phyloP scores from a whole-genome alignment of 2,113 vertebrate genomes.

The Microcebus tavaratra region DNA sequence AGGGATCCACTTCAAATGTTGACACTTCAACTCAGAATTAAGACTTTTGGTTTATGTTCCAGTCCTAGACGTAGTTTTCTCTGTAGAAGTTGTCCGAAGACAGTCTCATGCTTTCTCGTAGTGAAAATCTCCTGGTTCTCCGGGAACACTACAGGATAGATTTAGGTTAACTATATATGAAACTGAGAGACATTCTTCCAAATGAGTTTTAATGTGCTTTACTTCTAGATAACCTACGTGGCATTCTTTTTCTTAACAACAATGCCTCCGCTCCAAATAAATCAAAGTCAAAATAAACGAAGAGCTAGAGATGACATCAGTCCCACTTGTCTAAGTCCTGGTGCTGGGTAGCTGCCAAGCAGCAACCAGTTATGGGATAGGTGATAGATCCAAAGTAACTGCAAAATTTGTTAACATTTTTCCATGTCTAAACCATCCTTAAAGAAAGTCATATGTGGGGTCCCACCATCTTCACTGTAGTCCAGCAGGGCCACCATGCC shows the following conservation, averaged over 20 bases:
- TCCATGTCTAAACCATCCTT: not conserved
- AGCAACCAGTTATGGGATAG: constrained; percentile 79
- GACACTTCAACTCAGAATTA: not conserved
- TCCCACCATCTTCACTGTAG: not conserved
- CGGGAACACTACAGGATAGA: constrained; percentile 13
- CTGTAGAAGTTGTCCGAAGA: not conserved
- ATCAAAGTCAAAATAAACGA: constrained; percentile 82
- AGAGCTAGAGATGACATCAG: constrained; percentile 60
- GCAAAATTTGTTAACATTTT: not conserved
- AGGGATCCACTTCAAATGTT: not conserved
- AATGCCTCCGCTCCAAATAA: constrained; percentile 82
- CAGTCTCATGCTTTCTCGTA: not conserved
- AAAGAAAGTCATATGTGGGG: not conserved
- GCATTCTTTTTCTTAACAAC: constrained; percentile 78
- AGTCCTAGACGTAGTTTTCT: not conserved
- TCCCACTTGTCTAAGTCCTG: constrained; percentile 76
- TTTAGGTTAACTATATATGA: constrained; percentile 49
- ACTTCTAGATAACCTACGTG: constrained; percentile 73
- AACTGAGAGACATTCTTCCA: constrained; percentile 70
- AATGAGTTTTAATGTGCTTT: constrained; percentile 58
- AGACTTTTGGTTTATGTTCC: not conserved
- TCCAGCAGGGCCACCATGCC: not conserved
- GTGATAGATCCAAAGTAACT: constrained; percentile 28
- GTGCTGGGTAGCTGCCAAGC: constrained; percentile 80
- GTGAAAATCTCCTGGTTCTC: not conserved